These are phyloP conservation scores for Scomberomorus guttatus DNA, from an alignment of 2,797 vertebrate genomes.

Conservation along the genomic window DNA sequence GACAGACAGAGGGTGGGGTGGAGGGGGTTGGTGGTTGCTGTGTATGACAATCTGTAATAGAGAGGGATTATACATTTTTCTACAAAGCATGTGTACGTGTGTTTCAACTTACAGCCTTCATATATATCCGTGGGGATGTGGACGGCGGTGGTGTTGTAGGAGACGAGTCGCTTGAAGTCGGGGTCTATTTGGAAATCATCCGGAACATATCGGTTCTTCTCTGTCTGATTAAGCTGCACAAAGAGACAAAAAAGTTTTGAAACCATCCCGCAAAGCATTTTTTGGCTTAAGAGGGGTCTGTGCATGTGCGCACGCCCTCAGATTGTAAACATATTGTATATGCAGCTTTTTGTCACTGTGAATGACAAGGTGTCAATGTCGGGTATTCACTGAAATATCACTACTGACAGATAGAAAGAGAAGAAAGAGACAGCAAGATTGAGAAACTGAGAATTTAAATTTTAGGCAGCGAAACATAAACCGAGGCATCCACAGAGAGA, in stretches of 20 bases:
- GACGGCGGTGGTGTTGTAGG: conserved; percentile 94
- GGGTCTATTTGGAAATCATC: conserved; percentile 91
- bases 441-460: conserved; percentile 27
- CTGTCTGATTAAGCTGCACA: conserved; percentile 88
- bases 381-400: conserved; percentile 30
- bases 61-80: not conserved
- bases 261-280: not conserved
- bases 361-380: conserved; percentile 31
- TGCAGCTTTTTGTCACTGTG: not conserved
- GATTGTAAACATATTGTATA: conserved; percentile 5
- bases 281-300: not conserved
- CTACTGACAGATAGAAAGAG: conserved; percentile 18
- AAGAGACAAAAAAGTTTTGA: not conserved
- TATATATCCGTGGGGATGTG: conserved; percentile 99
- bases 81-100: conserved; percentile 1
- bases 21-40: not conserved
- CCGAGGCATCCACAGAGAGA: not conserved
- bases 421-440: conserved; percentile 1
- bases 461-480: conserved; percentile 44
- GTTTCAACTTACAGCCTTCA: conserved; percentile 94
- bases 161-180: conserved; percentile 90
- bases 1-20: conserved; percentile 4
- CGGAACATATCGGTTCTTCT: conserved; percentile 87
- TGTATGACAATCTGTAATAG: conserved; percentile 20
- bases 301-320: not conserved